Percentiles rank a stretch among this genome's conserved stretches.
These are phyloP conservation scores for Scomber colias DNA, from an alignment of 2,113 vertebrate genomes.

Conservation along the genomic window DNA sequence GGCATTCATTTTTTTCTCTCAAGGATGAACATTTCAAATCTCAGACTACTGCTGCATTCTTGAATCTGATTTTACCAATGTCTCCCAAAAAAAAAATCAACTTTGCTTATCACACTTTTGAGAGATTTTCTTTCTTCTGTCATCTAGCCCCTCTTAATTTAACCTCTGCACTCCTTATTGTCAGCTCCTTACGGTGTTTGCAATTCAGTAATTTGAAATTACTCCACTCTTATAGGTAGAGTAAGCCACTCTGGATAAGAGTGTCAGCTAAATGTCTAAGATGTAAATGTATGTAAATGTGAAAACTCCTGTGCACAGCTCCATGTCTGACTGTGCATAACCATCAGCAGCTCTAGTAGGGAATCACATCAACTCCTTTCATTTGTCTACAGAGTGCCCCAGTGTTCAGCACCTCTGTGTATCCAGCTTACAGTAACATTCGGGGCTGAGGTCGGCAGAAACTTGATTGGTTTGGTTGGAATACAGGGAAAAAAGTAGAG, in stretches of 20 bases:
- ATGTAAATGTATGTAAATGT: conserved; percentile 64
- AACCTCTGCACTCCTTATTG: conserved; percentile 11
- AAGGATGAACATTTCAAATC: conserved; percentile 21
- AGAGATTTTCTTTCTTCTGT: not conserved
- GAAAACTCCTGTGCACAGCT: conserved; percentile 16
- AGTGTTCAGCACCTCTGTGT: not conserved
- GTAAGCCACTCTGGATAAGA: conserved; percentile 40
- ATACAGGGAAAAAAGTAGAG: conserved; percentile 8
- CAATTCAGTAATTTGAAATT: conserved; percentile 13
- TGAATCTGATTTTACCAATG: conserved; percentile 12
- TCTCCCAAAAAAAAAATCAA: conserved; percentile 11
- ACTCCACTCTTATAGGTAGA: not conserved
- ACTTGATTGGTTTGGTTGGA: conserved; percentile 22
- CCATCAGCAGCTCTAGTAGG: conserved; percentile 13
- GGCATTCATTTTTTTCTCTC: conserved; percentile 37
- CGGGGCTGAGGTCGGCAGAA: not conserved
- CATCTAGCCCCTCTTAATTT: not conserved
- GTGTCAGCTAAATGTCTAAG: conserved; percentile 43
- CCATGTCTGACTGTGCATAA: conserved; percentile 34
- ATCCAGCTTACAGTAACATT: not conserved
- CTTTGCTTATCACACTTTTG: not conserved
- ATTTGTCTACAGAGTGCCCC: conserved; percentile 3
- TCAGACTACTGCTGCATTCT: conserved; percentile 2
- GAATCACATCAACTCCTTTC: conserved; percentile 11
- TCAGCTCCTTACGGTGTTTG: conserved; percentile 37